Percentiles rank a stretch among this genome's conserved stretches.
Evolutionary conservation across 2,113 vertebrate species (phyloP).

Genomic region (Marmota monax): DNA sequence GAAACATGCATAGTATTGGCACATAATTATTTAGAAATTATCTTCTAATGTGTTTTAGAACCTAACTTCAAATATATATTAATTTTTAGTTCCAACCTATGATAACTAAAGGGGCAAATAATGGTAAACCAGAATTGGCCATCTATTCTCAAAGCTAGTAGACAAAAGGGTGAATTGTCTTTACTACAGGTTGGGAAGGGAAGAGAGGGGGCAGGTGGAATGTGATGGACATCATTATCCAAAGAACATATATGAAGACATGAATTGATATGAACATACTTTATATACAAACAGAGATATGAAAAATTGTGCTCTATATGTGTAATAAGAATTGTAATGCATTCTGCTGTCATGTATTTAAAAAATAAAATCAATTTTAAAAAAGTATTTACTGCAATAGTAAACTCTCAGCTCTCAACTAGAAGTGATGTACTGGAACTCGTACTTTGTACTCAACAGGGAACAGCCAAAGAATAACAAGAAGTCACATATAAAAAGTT

Average conservation of each 20-base stretch:
- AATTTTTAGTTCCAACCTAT: background rate
- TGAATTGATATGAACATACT: no score
- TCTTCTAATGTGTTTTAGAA: background rate
- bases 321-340: no score
- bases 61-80: background rate
- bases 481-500: constrained; percentile 46
- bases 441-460: background rate
- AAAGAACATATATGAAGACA: no score
- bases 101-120: background rate
- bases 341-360: no score
- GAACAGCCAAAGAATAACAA: constrained; percentile 40
- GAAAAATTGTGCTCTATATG: no score
- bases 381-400: background rate
- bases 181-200: no score
- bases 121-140: background rate
- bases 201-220: background rate
- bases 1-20: background rate
- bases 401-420: background rate
- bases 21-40: background rate
- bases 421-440: background rate
- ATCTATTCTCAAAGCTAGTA: background rate
- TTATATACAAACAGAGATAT: no score
- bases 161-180: background rate
- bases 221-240: no score
- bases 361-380: background rate